phyloP scores from a whole-genome alignment of 2,797 vertebrate genomes.

The Pantherophis vulpinus region DNA sequence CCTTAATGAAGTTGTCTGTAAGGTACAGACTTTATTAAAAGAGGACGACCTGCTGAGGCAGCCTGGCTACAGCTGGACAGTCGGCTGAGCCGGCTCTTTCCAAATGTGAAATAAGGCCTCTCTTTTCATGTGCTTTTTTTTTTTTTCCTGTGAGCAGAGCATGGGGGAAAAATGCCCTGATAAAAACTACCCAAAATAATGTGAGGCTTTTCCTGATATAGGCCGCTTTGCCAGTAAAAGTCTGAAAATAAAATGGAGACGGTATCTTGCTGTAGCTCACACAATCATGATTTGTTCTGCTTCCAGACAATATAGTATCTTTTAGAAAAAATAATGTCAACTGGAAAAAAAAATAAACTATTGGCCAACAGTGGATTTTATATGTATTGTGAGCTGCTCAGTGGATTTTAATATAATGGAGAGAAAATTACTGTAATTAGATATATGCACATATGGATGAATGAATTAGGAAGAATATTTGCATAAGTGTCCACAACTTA shows the following conservation, averaged over 20 bases:
- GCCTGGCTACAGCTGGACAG: constrained; percentile 4
- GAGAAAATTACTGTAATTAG: neutral
- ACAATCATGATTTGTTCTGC: neutral
- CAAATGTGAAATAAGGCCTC: constrained; percentile 32
- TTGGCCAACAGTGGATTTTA: neutral
- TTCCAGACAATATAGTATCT: neutral
- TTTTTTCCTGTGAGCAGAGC: neutral
- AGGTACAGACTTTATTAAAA: constrained; percentile 64
- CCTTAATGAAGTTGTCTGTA: constrained; percentile 59
- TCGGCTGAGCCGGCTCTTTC: constrained; percentile 43
- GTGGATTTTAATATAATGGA: neutral
- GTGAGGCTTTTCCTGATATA: rapidly evolving
- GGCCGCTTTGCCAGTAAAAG: neutral
- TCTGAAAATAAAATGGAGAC: neutral
- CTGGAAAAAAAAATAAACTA: neutral
- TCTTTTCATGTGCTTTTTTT: constrained; percentile 28
- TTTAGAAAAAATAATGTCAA: neutral
- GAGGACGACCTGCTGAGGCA: constrained; percentile 50
- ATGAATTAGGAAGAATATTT: neutral
- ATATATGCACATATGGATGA: neutral
- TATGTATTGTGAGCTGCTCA: neutral
- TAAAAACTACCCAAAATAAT: neutral
- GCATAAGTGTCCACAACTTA: neutral
- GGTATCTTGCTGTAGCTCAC: neutral
- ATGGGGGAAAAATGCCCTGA: constrained; percentile 11